Evolutionary conservation across 2,888 invertebrate genomes (phyloP).

Genomic region (Penaeus monodon): DNA sequence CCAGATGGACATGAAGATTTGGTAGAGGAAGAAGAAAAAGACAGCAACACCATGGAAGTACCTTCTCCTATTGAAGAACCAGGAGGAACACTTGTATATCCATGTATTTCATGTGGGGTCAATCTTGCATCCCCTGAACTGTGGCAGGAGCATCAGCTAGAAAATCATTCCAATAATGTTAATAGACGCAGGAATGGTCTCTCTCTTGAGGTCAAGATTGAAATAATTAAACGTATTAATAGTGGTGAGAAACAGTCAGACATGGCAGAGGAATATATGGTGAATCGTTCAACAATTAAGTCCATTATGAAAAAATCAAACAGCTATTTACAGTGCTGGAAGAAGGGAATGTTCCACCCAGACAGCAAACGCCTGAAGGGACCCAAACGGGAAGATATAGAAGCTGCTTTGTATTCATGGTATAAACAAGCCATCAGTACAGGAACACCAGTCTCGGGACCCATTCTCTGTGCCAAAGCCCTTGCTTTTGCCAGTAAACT

Average conservation of each 20-base stretch:
- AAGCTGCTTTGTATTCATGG: constrained; percentile 61
- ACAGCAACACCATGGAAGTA: constrained; percentile 19
- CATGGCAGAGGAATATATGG: constrained; percentile 64
- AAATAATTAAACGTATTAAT: constrained; percentile 62
- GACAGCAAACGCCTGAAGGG: constrained; percentile 60
- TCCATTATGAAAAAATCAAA: constrained; percentile 63
- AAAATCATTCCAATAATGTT: constrained; percentile 31
- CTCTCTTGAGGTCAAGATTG: constrained; percentile 63
- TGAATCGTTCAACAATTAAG: constrained; percentile 61
- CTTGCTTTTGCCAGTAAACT: constrained; percentile 62
- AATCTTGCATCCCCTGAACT: constrained; percentile 40
- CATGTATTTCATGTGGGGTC: constrained; percentile 28
- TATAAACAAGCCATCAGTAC: constrained; percentile 54
- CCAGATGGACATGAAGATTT: background rate
- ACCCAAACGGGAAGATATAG: constrained; percentile 61
- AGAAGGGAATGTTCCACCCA: constrained; percentile 62
- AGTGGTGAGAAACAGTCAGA: constrained; percentile 61
- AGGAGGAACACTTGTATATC: constrained; percentile 35
- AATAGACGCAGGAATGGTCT: constrained; percentile 51
- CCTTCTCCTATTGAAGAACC: constrained; percentile 39
- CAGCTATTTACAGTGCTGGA: constrained; percentile 62
- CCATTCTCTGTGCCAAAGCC: constrained; percentile 57
- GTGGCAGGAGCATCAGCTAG: constrained; percentile 53
- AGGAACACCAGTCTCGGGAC: constrained; percentile 59
- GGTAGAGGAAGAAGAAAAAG: constrained; percentile 11